Evolutionary conservation across 2,113 vertebrate genomes (phyloP), one percentile per base, ranked within the genome.

Genomic region (Potamarius usumacintae): DNA sequence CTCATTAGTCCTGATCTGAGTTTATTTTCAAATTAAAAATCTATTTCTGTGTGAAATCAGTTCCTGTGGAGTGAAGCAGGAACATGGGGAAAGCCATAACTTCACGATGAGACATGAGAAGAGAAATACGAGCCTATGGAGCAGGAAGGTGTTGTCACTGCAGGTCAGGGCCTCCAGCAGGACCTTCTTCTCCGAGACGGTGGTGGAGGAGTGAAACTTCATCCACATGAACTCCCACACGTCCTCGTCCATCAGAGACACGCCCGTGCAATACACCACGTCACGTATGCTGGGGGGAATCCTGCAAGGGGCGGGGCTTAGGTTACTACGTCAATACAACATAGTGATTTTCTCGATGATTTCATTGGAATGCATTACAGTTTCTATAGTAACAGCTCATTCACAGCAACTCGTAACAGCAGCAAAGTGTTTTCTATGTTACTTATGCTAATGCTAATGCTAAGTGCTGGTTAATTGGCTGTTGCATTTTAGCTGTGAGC

Each of bases 181-280:
- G 92, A 99, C 97, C 94, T 99, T 99, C 94, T 98, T 99, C 94
- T 99, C 98, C 0, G 97, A 99, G 2, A 99, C 93, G 7, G 96
- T 96, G 20, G 92, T 96, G 17, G 96, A 96, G 2, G 97, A 99
- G 94, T 99, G 97, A 90, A 99, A 99, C 95, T 99, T 99, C 97
- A 98, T 99, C 98, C 97, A 99, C 91, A 99, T 97, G 93, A 99
- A 99, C 91, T 99, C 98, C 98, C 98, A 99, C 87, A 99, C 97
- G 88, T 99, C 98, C 93, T 99, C 98, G 92, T 99, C 98, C 95
- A 99, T 97, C 89, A 99, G 93, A 0, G 97, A 98, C 86, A 99
- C 97, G 88, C 97, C 98, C 0, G 98, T 99, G 92, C 98, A 99
- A 95, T 99, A 99, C 9, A 99, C 97, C 0, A 99, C 97, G 93